Evolutionary conservation across 2,888 invertebrate species (phyloP), one percentile per base, ranked within the genome.

Genomic region (Sinohyriopsis cumingii): DNA sequence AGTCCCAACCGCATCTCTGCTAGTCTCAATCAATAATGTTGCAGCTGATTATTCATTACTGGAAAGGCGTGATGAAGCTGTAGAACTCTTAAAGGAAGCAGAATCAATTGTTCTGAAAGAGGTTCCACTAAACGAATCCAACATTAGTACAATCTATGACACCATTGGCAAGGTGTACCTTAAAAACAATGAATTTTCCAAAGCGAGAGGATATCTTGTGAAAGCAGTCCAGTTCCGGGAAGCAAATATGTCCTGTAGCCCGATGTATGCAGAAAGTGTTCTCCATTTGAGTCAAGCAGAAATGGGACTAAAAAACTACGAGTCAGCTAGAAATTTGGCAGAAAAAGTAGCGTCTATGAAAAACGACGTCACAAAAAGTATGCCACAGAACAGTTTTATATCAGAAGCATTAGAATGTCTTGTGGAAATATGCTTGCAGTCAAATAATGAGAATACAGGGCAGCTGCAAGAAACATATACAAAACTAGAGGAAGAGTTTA

Each of bases 21-120:
- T 78, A 7, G 72, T 71, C 53, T 83, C 83, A 5, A 59, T 77
- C 55, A 78, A 68, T 19, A 83, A 82, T 61, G 73, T 81, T 15
- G 83, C 81, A 15, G 59, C 60, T 15, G 57, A 62, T 22, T 73
- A 69, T 45, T 67, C 64, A 6, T 22, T 59, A 6, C 56, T 69
- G 3, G 61, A 60, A 33, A 65, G 73, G 9, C 73, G 60, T 24
- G 65, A 67, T 5, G 70, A 77, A 67, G 77, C 80, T 3, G 65
- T 73, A 24, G 55, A 59, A 3, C 56, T 73, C 3, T 33, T 79
- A 18, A 67, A 76, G 33, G 80, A 78, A 56, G 73, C 76, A 18
- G 66, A 66, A 28, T 55, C 68, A 19, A 56, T 78, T 0, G 56
- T 69, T 20, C 63, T 61, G 24, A 64, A 71, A n/a, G 63, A 70